Evolutionary conservation across 30 jellyfish, hydroid and myxozoan species (phyloP), one percentile per base, ranked within the genome.

Genomic region (Cassiopea xamachana): DNA sequence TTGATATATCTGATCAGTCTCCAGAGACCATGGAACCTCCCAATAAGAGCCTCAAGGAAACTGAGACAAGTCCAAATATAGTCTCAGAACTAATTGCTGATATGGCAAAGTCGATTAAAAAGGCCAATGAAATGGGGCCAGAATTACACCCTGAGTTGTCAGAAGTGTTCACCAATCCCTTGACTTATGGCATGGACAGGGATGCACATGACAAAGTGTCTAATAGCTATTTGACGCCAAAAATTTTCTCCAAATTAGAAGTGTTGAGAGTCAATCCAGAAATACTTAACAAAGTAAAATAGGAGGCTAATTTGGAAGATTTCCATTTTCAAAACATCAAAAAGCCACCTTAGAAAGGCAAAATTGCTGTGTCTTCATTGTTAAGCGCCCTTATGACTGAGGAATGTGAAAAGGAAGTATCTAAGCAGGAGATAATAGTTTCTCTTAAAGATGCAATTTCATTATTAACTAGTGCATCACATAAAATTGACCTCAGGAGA

Each of bases 71-170:
- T 69, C 78, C 78, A 69, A 69, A 17, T 69, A n/a, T 8, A 4
- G 78, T 69, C 78, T 69, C 78, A 69, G 78, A 61, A 17, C n/a
- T 69, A 69, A 69, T 69, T 69, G 78, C 78, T 69, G 78, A 69
- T 69, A 69, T 69, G 78, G 78, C 78, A 69, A 69, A 43, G 15
- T 7, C 17, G 15, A 14, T 69, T 69, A 69, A 69, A 69, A 69
- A 69, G 8, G 78, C 78, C 48, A 69, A 69, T 69, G 78, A 69
- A 69, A 69, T 69, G 78, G 73, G 78, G 78, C 78, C 17, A 69
- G 78, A 69, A 69, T 69, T 69, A n/a, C 17, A 69, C 48, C 15
- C 17, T 69, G 17, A 61, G 6, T 69, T 69, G 48, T 69, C 78
- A 69, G 78, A 69, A 69, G 78, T 69, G 7, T 5, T 69, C 78